phyloP scores from a whole-genome alignment of 2,113 vertebrate species.

The Cepphus grylle region DNA sequence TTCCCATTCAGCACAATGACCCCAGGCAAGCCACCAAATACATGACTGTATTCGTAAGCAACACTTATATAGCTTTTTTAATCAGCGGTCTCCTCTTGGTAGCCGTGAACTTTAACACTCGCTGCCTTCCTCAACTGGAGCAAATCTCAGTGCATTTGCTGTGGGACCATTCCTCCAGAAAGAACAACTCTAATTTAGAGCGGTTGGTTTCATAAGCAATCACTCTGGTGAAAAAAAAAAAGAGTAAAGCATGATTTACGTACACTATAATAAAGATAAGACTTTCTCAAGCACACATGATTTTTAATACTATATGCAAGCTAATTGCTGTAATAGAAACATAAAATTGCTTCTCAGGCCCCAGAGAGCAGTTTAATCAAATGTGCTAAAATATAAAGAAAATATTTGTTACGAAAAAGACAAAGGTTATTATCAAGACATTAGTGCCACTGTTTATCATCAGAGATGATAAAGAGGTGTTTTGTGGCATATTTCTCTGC shows the following conservation, averaged over 20 bases:
- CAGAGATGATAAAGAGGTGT: background rate
- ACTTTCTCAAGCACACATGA: background rate
- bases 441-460: slow-evolving; percentile 26
- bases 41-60: background rate
- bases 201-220: background rate
- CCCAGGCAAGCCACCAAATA: background rate
- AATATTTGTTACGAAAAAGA: background rate
- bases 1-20: background rate
- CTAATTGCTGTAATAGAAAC: background rate
- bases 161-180: background rate
- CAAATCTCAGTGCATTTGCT: background rate
- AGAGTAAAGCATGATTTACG: background rate
- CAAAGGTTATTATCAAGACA: background rate
- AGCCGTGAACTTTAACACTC: background rate
- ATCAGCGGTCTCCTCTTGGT: background rate
- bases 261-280: background rate
- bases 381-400: background rate
- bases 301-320: background rate
- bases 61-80: background rate
- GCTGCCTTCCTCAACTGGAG: background rate
- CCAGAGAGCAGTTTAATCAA: slow-evolving; percentile 8
- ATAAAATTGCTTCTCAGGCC: background rate
- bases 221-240: background rate
- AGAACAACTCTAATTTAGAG: background rate
- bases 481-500: background rate